These are phyloP conservation scores for Climacteris rufus DNA, from an alignment of 2,113 vertebrate species.

Conservation along the genomic window DNA sequence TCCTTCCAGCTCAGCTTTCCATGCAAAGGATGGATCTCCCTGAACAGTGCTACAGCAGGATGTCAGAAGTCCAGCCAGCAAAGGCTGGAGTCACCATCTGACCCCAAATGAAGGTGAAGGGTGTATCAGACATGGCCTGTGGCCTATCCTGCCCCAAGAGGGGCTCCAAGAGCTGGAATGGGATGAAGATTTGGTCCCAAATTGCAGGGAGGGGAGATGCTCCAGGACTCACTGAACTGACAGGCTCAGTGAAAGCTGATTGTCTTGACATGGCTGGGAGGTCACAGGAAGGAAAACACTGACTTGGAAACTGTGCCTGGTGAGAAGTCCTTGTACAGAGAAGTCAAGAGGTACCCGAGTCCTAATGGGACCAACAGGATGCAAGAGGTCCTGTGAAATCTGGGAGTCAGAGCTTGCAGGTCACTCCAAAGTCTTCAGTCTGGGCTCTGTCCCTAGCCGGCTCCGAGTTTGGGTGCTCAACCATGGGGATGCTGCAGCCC, in stretches of 20 bases:
- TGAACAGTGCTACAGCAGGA: background rate
- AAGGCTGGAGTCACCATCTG: background rate
- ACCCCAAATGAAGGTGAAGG: background rate
- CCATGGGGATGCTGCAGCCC: background rate
- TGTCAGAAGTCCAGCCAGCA: background rate
- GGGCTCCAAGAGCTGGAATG: background rate
- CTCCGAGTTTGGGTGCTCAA: background rate
- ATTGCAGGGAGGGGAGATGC: background rate
- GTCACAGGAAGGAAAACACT: background rate
- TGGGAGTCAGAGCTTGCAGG: background rate
- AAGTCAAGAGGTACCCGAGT: background rate
- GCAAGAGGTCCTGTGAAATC: background rate
- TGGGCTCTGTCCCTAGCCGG: background rate
- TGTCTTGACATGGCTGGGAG: rapidly evolving
- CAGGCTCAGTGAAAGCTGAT: background rate
- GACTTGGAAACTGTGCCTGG: background rate
- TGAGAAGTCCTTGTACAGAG: background rate
- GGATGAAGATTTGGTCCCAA: background rate
- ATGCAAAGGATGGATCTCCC: background rate
- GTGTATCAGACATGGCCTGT: background rate
- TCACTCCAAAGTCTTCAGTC: background rate
- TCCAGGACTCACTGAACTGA: background rate
- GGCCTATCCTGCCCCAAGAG: background rate
- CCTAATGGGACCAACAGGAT: rapidly evolving
- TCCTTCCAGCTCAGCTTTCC: conserved; percentile 8